These are phyloP conservation scores for Ommatoiulus sabulosus DNA, from an alignment of 2,888 invertebrate species.

Conservation along the genomic window DNA sequence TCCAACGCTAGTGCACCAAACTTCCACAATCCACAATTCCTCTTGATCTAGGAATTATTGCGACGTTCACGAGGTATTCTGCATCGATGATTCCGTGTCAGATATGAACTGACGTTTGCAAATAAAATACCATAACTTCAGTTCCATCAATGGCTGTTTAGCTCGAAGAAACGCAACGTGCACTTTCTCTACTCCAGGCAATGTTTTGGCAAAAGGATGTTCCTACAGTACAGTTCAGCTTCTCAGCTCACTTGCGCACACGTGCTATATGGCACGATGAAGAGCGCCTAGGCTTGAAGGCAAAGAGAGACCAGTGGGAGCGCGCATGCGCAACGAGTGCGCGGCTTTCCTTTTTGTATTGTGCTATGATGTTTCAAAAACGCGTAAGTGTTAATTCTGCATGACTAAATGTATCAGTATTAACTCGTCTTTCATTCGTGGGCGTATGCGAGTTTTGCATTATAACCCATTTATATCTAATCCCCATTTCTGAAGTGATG, in stretches of 20 bases:
- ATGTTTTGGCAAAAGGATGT: background rate
- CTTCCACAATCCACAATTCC: background rate
- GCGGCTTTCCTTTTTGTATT: background rate
- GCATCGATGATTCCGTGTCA: background rate
- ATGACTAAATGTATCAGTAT: background rate
- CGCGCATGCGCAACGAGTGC: background rate
- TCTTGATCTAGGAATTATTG: background rate
- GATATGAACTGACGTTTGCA: background rate
- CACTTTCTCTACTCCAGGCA: background rate
- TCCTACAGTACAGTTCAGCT: background rate
- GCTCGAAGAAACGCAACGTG: background rate
- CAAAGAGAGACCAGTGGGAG: background rate
- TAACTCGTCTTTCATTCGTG: background rate
- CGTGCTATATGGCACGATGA: constrained; percentile 29
- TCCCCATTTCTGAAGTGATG: background rate
- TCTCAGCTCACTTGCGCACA: constrained; percentile 18
- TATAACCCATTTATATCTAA: background rate
- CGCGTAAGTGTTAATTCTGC: background rate
- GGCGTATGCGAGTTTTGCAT: too few species aligned
- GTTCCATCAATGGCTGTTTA: background rate
- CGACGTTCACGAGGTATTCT: background rate
- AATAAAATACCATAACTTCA: background rate
- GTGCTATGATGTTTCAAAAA: background rate
- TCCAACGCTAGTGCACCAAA: background rate
- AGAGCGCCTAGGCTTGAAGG: background rate